These are phyloP conservation scores for Vulpes ferrilata DNA, from an alignment of 2,113 vertebrate genomes.

Conservation along the genomic window DNA sequence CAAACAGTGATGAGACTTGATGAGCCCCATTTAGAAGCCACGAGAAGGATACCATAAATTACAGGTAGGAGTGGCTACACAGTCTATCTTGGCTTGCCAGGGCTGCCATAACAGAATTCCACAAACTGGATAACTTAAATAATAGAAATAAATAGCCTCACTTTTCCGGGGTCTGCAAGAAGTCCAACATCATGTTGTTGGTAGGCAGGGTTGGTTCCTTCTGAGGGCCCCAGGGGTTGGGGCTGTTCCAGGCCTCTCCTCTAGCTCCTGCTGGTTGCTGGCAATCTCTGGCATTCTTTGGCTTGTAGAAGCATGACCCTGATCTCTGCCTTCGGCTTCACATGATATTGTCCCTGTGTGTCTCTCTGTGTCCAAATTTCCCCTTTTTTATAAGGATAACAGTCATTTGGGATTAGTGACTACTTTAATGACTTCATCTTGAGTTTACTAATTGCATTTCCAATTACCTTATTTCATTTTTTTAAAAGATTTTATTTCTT, in stretches of 20 bases:
- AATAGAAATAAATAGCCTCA: background rate
- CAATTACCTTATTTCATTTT: background rate
- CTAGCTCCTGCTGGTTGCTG: background rate
- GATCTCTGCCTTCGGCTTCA: background rate
- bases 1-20: background rate
- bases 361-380: background rate
- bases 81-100: background rate
- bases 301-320: background rate
- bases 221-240: background rate
- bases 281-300: background rate
- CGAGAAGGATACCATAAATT: background rate
- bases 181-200: background rate
- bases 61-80: background rate
- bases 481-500: too few relatives aligned
- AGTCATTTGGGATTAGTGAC: background rate
- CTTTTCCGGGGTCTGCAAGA: background rate
- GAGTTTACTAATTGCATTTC: background rate
- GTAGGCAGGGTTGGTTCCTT: background rate
- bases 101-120: background rate
- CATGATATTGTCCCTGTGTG: background rate
- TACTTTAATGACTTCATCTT: background rate
- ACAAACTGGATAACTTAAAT: background rate
- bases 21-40: background rate
- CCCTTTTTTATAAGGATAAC: background rate
- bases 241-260: background rate